Conservation (phyloP, 2,888 invertebrate genomes). For the Acanthopleura granulata region DNA sequence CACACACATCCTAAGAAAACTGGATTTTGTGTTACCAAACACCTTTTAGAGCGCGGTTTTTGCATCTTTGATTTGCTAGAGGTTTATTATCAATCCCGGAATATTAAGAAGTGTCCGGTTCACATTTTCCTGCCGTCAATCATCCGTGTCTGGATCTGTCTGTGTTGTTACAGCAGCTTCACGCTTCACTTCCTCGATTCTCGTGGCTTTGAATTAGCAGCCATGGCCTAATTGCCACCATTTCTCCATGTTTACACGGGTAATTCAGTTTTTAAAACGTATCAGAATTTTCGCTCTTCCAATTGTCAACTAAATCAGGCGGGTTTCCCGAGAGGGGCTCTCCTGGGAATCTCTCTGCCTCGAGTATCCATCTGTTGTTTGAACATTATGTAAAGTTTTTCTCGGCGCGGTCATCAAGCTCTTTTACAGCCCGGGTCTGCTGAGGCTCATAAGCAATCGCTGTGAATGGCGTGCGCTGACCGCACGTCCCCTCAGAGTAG, state of each 20-base stretch:
- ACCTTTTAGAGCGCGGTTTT: no score
- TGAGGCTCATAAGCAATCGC: conserved; percentile 11
- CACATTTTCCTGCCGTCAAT: no score
- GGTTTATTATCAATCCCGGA: no score
- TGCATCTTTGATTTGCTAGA: no score
- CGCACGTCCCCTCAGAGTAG: not conserved
- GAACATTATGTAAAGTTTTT: conserved; percentile 18
- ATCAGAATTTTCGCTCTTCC: conserved; percentile 12
- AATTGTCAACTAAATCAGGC: not conserved
- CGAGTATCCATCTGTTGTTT: conserved; percentile 19
- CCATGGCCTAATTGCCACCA: not conserved
- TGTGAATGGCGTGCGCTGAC: conserved; percentile 1
- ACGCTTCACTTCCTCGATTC: not conserved
- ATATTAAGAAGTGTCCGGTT: no score
- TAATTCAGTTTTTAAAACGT: conserved; percentile 17
- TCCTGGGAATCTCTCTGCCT: not conserved
- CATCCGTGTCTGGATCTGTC: no score
- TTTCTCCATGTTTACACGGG: conserved; percentile 12
- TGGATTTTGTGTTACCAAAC: no score
- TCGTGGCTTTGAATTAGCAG: not conserved
- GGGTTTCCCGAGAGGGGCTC: not conserved
- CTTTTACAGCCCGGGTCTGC: conserved; percentile 8
- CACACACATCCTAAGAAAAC: no score
- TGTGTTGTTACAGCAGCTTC: not conserved
- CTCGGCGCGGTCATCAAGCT: conserved; percentile 10